Percentiles rank a stretch among this genome's conserved stretches.
phyloP scores from a whole-genome alignment of 2,888 invertebrate species.

The Nymphalis polychloros region DNA sequence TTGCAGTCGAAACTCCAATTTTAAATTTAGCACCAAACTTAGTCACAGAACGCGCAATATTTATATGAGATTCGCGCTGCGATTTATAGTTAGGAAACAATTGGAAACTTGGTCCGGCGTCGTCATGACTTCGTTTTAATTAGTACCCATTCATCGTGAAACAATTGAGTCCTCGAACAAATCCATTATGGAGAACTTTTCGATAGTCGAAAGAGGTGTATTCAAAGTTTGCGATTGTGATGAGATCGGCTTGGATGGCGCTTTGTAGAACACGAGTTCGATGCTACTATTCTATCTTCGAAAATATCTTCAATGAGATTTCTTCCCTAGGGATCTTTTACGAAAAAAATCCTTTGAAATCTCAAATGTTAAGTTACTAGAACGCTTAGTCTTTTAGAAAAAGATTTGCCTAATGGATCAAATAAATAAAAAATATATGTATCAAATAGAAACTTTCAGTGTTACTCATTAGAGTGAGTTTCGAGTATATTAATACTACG shows the following conservation, averaged over 20 bases:
- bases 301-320: slow-evolving; percentile 32
- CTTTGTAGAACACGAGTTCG: slow-evolving; percentile 57
- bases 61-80: slow-evolving; percentile 71
- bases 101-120: slow-evolving; percentile 74
- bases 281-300: slow-evolving; percentile 38
- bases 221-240: slow-evolving; percentile 72
- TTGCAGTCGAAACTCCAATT: slow-evolving; percentile 60
- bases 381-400: background rate
- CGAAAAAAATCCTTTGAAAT: background rate
- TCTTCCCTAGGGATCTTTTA: slow-evolving; percentile 14
- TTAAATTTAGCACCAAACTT: slow-evolving; percentile 78
- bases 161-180: slow-evolving; percentile 79
- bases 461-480: too few species aligned
- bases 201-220: slow-evolving; percentile 79
- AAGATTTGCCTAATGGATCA: background rate
- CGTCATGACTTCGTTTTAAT: slow-evolving; percentile 81
- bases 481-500: too few species aligned
- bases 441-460: too few species aligned
- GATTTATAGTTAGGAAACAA: slow-evolving; percentile 78
- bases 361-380: background rate
- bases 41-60: slow-evolving; percentile 62
- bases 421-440: too few species aligned
- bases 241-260: slow-evolving; percentile 53
- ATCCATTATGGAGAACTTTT: slow-evolving; percentile 80
- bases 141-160: slow-evolving; percentile 81